Conservation (phyloP, 2,797 vertebrate genomes). For the Lacerta viridis region DNA sequence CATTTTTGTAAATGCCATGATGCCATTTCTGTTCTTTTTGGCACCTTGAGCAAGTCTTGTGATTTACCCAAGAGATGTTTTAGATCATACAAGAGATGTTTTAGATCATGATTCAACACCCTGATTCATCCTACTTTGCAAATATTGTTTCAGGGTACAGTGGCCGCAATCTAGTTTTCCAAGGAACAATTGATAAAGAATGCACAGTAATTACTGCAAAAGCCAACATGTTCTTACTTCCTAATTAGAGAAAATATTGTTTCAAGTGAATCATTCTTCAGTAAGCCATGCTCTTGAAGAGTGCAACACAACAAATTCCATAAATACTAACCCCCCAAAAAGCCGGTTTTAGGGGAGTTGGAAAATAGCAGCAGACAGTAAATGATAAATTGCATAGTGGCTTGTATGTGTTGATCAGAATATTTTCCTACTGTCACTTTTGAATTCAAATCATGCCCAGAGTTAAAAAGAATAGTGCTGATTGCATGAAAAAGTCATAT, state of each 20-base stretch:
- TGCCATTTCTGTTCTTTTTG: background rate
- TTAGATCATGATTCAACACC: background rate
- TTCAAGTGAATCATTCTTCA: background rate
- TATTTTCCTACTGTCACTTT: background rate
- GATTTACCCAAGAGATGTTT: background rate
- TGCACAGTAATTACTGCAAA: background rate
- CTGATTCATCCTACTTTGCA: slow-evolving; percentile 11
- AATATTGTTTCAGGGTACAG: background rate
- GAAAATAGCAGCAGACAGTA: background rate
- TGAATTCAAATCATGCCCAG: background rate
- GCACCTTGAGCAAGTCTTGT: background rate
- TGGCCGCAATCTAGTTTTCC: background rate
- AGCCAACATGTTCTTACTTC: background rate
- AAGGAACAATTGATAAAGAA: background rate
- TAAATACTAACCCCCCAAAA: background rate
- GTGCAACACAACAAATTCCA: background rate
- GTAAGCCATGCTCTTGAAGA: background rate
- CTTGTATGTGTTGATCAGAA: background rate
- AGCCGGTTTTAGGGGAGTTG: background rate
- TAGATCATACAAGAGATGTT: background rate
- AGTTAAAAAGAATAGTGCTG: background rate
- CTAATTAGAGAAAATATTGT: background rate
- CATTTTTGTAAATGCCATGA: background rate
- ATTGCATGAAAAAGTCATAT: background rate
- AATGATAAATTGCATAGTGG: background rate